A percentile compares a stretch with the other conserved stretches of the same genome.
phyloP scores from a whole-genome alignment of 2,888 invertebrate species.

The Meloe dianella region DNA sequence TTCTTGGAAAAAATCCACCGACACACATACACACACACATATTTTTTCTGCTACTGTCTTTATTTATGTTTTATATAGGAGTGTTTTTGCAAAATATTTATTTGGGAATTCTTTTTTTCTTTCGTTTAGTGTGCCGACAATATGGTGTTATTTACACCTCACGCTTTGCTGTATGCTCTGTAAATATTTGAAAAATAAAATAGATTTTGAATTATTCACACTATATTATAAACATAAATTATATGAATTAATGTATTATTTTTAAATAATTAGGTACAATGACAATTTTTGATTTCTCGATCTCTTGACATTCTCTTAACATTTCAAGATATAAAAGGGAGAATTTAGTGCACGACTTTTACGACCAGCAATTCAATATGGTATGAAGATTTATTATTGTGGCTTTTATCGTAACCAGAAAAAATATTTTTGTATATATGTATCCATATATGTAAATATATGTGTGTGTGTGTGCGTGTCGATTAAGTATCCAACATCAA shows the following conservation, averaged over 20 bases:
- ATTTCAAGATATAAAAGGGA: conserved; percentile 39
- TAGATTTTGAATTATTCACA: background rate
- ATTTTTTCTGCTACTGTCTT: conserved; percentile 29
- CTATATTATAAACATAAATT: no score
- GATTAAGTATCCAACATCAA: conserved; percentile 18
- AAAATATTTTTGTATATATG: conserved; percentile 23
- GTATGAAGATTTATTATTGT: conserved; percentile 40
- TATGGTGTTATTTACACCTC: conserved; percentile 30
- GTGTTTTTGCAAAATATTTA: conserved; percentile 27
- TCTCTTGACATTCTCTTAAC: conserved; percentile 39
- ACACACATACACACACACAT: background rate
- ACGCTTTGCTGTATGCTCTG: conserved; percentile 21
- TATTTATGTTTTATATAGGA: conserved; percentile 9
- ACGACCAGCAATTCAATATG: conserved; percentile 44
- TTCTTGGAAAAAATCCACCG: conserved; percentile 34
- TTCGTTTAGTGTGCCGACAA: conserved; percentile 16
- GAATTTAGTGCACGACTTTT: conserved; percentile 41
- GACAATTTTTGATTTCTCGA: conserved; percentile 31
- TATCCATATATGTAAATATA: no score
- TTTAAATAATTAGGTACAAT: no score
- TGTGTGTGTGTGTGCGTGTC: conserved; percentile 10
- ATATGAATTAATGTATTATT: no score
- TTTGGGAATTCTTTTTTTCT: conserved; percentile 21
- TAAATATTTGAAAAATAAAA: conserved; percentile 26
- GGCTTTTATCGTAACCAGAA: conserved; percentile 43